Evolutionary conservation across 2,888 invertebrate genomes (phyloP).

Genomic region (Oscheius sp.): DNA sequence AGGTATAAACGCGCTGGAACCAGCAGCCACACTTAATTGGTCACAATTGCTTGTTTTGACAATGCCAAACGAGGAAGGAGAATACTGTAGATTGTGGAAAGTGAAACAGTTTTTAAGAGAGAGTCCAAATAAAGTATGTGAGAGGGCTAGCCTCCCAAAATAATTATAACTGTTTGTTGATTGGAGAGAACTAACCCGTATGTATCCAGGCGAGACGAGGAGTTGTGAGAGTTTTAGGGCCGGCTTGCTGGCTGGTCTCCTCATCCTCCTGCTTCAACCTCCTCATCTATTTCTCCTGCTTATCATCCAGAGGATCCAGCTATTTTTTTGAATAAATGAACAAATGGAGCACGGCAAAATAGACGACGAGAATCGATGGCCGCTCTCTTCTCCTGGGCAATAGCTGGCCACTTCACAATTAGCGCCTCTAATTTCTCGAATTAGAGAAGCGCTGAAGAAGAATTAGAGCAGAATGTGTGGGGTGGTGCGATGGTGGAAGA

Average conservation of each 20-base stretch:
- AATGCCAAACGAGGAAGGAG: too few species aligned
- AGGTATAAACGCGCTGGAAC: too few species aligned
- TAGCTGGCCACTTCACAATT: slow-evolving; percentile 32
- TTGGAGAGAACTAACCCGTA: slow-evolving; percentile 56
- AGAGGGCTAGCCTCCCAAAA: neutral
- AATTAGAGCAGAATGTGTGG: too few species aligned
- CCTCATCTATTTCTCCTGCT: slow-evolving; percentile 8
- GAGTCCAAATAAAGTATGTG: neutral
- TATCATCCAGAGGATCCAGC: neutral
- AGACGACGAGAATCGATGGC: slow-evolving; percentile 7
- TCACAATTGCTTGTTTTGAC: too few species aligned
- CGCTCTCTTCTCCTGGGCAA: slow-evolving; percentile 1
- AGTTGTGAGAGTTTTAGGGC: slow-evolving; percentile 54
- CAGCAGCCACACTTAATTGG: too few species aligned
- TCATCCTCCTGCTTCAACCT: neutral
- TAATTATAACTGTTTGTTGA: neutral
- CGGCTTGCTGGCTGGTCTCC: slow-evolving; percentile 33
- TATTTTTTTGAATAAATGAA: neutral
- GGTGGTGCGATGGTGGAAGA: neutral
- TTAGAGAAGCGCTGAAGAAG: neutral
- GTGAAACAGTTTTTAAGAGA: too few species aligned
- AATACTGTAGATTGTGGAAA: too few species aligned
- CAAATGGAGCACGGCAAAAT: neutral
- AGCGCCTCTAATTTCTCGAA: slow-evolving; percentile 32
- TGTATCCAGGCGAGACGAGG: slow-evolving; percentile 67